These are phyloP conservation scores for Galeruca laticollis DNA, from an alignment of 2,888 invertebrate genomes.

Conservation along the genomic window DNA sequence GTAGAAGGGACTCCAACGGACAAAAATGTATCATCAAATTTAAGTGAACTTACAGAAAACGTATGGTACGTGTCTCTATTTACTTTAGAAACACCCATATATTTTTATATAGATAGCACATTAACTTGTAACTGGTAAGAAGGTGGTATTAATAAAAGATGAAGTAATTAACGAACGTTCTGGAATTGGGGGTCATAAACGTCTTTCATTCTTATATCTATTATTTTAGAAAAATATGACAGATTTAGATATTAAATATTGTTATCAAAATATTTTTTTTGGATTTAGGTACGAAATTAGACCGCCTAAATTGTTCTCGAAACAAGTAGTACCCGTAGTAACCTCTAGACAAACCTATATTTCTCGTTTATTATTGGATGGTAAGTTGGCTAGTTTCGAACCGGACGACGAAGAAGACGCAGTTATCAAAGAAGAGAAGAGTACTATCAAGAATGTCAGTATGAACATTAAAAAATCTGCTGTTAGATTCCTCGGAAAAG, in stretches of 20 bases:
- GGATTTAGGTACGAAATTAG: slow-evolving; percentile 43
- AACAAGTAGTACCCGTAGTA: slow-evolving; percentile 49
- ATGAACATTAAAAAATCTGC: slow-evolving; percentile 46
- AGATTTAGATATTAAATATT: no score
- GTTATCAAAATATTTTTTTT: neutral
- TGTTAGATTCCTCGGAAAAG: slow-evolving; percentile 43
- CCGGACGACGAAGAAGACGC: slow-evolving; percentile 26
- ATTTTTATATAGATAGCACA: no score
- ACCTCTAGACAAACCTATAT: slow-evolving; percentile 57
- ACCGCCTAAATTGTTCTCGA: slow-evolving; percentile 52
- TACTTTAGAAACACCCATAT: neutral
- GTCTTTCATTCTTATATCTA: no score
- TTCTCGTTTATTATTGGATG: slow-evolving; percentile 53
- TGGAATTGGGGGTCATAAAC: no score
- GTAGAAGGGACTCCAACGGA: slow-evolving; percentile 55
- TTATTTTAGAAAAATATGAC: no score
- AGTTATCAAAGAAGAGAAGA: neutral
- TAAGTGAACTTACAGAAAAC: slow-evolving; percentile 50
- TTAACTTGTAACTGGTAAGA: no score
- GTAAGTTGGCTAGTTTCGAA: slow-evolving; percentile 44
- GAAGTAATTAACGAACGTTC: no score
- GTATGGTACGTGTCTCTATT: slow-evolving; percentile 50
- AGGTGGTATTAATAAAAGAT: no score
- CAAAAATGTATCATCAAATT: slow-evolving; percentile 45
- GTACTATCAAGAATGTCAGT: slow-evolving; percentile 22